These are phyloP conservation scores for Chloroceryle aenea DNA, from an alignment of 2,113 vertebrate species.

Conservation along the genomic window DNA sequence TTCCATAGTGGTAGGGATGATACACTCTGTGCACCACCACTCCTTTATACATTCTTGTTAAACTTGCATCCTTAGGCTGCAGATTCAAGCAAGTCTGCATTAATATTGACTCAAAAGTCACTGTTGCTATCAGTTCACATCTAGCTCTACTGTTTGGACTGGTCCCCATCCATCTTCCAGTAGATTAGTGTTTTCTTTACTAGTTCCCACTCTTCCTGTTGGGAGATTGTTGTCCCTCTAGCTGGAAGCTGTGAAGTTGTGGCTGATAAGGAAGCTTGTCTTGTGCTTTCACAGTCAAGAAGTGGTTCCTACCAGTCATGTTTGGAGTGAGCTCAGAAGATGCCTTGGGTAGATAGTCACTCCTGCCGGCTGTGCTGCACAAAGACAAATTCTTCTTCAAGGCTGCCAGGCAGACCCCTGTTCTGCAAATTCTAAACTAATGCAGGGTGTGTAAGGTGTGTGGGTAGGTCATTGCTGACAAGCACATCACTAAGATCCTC, in stretches of 20 bases:
- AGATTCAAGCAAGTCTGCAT: neutral
- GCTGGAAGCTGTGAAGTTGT: neutral
- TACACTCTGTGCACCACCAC: neutral
- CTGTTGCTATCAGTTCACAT: neutral
- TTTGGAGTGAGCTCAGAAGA: neutral
- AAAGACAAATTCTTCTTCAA: neutral
- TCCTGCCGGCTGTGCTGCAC: neutral
- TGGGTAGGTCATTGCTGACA: neutral
- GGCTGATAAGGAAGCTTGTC: neutral
- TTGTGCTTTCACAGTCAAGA: neutral
- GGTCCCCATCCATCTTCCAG: neutral
- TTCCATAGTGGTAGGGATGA: neutral
- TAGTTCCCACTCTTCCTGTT: neutral
- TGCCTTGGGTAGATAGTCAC: neutral
- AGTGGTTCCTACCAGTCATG: neutral
- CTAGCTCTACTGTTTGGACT: neutral
- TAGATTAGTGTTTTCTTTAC: neutral
- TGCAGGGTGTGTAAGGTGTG: neutral
- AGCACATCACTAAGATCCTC: neutral
- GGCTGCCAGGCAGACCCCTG: neutral
- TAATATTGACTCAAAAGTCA: neutral
- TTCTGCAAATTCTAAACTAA: neutral
- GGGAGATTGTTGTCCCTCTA: neutral
- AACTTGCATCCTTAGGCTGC: neutral
- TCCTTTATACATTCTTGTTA: neutral